A percentile compares a stretch with the other conserved stretches of the same genome.
phyloP scores from a whole-genome alignment of 2,797 vertebrate genomes.

The Alectoris magna region DNA sequence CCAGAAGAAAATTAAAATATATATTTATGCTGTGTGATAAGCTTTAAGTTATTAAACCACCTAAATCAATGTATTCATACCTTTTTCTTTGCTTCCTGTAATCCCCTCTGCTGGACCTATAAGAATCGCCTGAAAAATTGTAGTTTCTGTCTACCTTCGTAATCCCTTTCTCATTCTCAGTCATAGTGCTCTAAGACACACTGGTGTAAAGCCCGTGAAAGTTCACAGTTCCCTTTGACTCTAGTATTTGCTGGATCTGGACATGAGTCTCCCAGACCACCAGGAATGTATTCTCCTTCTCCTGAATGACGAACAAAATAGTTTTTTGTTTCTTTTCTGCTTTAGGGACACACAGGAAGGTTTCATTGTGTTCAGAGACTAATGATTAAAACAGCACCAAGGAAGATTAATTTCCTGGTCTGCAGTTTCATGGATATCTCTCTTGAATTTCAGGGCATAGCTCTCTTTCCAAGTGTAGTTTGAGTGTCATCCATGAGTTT shows the following conservation, averaged over 20 bases:
- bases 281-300: background rate
- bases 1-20: slow-evolving; percentile 43
- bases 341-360: background rate
- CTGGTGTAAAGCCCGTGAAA: background rate
- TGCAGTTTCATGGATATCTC: background rate
- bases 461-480: background rate
- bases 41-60: slow-evolving; percentile 43
- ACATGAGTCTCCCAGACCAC: background rate
- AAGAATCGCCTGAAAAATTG: slow-evolving; percentile 48
- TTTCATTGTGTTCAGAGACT: background rate
- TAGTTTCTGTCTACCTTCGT: slow-evolving; percentile 39
- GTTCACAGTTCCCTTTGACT: background rate
- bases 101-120: slow-evolving; percentile 50
- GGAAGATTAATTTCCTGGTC: background rate
- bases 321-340: background rate
- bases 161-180: slow-evolving; percentile 45
- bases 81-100: slow-evolving; percentile 53
- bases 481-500: background rate
- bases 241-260: background rate
- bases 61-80: slow-evolving; percentile 28
- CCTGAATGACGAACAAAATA: background rate
- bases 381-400: background rate
- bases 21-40: slow-evolving; percentile 32
- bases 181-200: background rate
- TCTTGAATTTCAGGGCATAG: background rate